Base-by-base conservation (phyloP, 2,888 invertebrate genomes). In the Aphidius colemani region DNA sequence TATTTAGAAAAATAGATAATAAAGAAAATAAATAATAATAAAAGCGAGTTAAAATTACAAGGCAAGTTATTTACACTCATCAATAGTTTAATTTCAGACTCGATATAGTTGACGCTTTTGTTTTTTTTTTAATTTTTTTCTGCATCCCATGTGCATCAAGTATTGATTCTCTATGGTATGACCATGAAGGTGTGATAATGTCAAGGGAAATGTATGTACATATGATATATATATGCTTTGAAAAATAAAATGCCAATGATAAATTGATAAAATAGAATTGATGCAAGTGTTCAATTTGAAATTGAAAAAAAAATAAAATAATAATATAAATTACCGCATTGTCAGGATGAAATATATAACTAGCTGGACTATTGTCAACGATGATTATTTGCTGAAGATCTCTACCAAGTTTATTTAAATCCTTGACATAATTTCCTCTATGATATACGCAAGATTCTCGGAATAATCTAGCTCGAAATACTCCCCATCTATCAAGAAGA, bases 401-500 rank as follows among this genome's bases (percentile, higher is more conserved):
- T 71, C 99, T 89, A 67, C 99, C 99, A 72, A 99, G 87, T 81
- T 96, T 94, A 87, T 96, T 96, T 79, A 99, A 89, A 88, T 99
- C 99, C 88, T 99, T 99, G 78, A 99, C 98, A 86, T 99, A 99
- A 87, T 98, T 99, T 76, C 99, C 99, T 85, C 96, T 90, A 87
- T 99, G 96, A 88, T 97, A 99, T 84, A 98, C 98, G 87, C 99
- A 99, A 75, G 98, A 97, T 88, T 99, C 99, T 84, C 99, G 90
- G 88, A 99, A 99, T 80, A 99, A 87, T 78, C 99, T 90, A 75
- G 95, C 92, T 79, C 95, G 90, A 86, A 96, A 96, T 73, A 98
- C 97, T 80, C 94, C 95, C 95, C 97, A 96, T 85, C 93, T 92
- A 86, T 99, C 98, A 74, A 99, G 86, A 77, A 99, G 87, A 86